Conservation (phyloP, 2,113 vertebrate species). For the Spilogale gracilis region DNA sequence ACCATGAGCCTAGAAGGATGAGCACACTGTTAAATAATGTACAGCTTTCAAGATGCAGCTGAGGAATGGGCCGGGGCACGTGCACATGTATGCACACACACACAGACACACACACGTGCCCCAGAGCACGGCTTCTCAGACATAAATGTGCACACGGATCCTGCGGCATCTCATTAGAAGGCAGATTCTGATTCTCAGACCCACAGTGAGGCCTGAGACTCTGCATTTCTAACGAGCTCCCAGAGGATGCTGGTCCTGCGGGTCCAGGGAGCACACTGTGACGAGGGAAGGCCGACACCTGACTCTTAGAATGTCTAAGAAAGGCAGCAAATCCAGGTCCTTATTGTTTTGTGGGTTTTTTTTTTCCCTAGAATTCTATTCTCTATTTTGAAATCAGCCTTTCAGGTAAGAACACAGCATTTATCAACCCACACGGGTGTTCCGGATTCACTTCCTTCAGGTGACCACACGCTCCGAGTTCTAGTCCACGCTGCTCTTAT, state of each 20-base stretch:
- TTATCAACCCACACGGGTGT: neutral
- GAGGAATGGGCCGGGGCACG: too few species aligned
- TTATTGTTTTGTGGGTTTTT: too few species aligned
- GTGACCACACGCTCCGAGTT: neutral
- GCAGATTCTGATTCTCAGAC: neutral
- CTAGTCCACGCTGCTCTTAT: neutral
- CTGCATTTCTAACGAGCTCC: neutral
- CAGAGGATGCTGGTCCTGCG: neutral
- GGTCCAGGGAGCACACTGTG: neutral
- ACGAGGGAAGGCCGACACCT: neutral
- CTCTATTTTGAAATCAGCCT: neutral
- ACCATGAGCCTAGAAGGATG: neutral
- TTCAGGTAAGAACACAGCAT: neutral
- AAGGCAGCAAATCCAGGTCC: neutral
- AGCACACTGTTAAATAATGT: rapidly evolving
- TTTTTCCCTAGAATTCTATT: neutral
- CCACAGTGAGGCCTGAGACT: neutral
- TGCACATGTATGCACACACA: neutral
- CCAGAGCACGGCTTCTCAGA: neutral
- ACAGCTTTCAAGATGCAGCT: neutral
- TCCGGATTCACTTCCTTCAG: neutral
- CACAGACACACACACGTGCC: neutral
- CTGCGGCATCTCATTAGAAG: neutral
- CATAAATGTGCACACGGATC: neutral
- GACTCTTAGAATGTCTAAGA: neutral